phyloP scores from a whole-genome alignment of 2,797 vertebrate genomes.

The Halcyon leucocephala region DNA sequence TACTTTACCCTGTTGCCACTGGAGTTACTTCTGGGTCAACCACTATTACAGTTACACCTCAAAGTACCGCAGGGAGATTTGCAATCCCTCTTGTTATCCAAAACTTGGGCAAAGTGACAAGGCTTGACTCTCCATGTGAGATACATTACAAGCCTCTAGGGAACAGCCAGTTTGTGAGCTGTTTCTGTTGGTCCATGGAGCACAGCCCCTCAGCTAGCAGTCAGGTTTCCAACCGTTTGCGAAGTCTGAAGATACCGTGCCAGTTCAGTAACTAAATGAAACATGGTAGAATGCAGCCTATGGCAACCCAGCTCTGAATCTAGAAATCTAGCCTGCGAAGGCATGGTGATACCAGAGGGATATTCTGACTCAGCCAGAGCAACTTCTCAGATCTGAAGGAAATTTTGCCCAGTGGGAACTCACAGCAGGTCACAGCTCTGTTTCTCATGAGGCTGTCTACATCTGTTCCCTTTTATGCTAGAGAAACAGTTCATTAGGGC shows the following conservation, averaged over 20 bases:
- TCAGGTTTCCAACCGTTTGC: background rate
- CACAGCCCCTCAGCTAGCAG: background rate
- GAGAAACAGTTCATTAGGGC: conserved; percentile 50
- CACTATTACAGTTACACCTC: background rate
- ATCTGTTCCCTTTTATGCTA: conserved; percentile 63
- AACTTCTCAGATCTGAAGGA: background rate
- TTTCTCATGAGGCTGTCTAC: conserved; percentile 59
- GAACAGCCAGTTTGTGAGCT: background rate
- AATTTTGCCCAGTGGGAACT: conserved; percentile 24
- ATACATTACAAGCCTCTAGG: background rate
- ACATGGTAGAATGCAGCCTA: background rate
- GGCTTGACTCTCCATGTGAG: background rate
- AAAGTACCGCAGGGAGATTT: background rate
- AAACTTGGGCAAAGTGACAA: background rate
- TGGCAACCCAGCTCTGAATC: conserved; percentile 13
- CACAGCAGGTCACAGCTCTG: conserved; percentile 45
- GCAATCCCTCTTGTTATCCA: background rate
- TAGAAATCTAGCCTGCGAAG: background rate
- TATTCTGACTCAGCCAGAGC: conserved; percentile 45
- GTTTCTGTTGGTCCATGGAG: background rate
- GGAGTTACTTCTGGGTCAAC: background rate
- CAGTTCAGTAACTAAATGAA: background rate
- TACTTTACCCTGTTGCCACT: background rate
- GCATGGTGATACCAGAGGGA: conserved; percentile 11
- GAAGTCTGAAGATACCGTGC: background rate